Evolutionary conservation across 2,888 invertebrate genomes (phyloP).

Genomic region (Cyclophora punctaria): DNA sequence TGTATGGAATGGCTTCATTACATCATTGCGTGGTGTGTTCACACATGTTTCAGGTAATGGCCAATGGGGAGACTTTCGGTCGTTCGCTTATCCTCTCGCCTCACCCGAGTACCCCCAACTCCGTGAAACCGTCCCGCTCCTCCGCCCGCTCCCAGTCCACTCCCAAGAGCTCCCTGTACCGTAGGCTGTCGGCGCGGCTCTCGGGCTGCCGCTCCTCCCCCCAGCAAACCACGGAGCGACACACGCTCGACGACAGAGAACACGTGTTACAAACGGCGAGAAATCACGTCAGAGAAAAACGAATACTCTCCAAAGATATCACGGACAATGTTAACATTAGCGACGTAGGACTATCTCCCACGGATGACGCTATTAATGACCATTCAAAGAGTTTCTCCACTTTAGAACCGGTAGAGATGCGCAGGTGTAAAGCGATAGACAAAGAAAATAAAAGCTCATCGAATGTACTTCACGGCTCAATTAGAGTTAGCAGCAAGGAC

Average conservation of each 20-base stretch:
- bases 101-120: conserved; percentile 56
- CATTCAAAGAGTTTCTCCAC: conserved; percentile 31
- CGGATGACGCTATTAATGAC: conserved; percentile 41
- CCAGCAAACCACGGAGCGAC: conserved; percentile 28
- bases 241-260: conserved; percentile 43
- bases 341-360: conserved; percentile 49
- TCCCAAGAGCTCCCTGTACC: conserved; percentile 66
- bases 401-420: conserved; percentile 38
- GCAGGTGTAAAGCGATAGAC: conserved; percentile 43
- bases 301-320: conserved; percentile 37
- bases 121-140: conserved; percentile 40
- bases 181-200: conserved; percentile 63
- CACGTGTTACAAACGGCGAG: conserved; percentile 45
- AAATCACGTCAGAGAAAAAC: conserved; percentile 46
- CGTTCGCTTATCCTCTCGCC: conserved; percentile 76
- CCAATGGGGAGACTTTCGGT: conserved; percentile 79
- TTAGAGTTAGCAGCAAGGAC: conserved; percentile 46
- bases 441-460: conserved; percentile 59
- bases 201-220: conserved; percentile 48
- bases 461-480: conserved; percentile 36
- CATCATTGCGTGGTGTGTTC: conserved; percentile 76
- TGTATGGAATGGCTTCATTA: conserved; percentile 75
- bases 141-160: conserved; percentile 49
- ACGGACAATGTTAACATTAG: conserved; percentile 48
- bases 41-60: conserved; percentile 81